Evolutionary conservation across 2,797 vertebrate genomes (phyloP), one percentile per base, ranked within the genome.

Genomic region (Hybognathus amarus): DNA sequence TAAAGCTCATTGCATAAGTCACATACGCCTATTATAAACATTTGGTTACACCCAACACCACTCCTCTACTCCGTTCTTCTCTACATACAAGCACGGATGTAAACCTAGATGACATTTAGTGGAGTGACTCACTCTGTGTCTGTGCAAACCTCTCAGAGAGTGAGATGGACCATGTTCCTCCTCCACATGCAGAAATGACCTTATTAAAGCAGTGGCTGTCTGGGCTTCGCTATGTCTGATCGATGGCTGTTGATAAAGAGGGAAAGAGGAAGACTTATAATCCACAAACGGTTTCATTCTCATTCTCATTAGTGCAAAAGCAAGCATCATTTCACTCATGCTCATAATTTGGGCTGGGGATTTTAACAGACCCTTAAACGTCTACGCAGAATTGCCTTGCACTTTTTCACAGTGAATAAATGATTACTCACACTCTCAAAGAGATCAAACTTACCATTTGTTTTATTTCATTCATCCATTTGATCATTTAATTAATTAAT

Each of bases 11-110:
- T 30, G 4, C 42, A 13, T 76, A 17, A 36, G 54, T 70, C 56
- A 86, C 70, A 27, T 61, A 78, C 77, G 61, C 80, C 80, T 70
- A 80, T 66, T 64, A 68, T 68, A 77, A 84, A 79, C 70, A 79
- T 63, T 68, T 63, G 27, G 56, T 74, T 47, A 67, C 47, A 33
- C 47, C 47, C 79, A 75, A 56, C 47, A 78, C 71, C 27, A 20
- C 40, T 64, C 77, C 54, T 33, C 68, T 27, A 10, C 71, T 73
- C 11, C 20, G 18, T 38, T 15, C 73, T 75, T 38, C 17, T 54
- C 50, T 56, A 45, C 81, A 54, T 13, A 42, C 22, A 15, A 74
- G 56, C 15, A 50, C 56, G 27, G 42, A 67, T 76, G 56, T n/a
- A 27, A 74, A 77, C 45, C 47, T 54, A 42, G 30, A 67, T 76